A percentile compares a stretch with the other conserved stretches of the same genome.
Conservation (phyloP, 1,140 invertebrate species). For the Trialeurodes vaporariorum region DNA sequence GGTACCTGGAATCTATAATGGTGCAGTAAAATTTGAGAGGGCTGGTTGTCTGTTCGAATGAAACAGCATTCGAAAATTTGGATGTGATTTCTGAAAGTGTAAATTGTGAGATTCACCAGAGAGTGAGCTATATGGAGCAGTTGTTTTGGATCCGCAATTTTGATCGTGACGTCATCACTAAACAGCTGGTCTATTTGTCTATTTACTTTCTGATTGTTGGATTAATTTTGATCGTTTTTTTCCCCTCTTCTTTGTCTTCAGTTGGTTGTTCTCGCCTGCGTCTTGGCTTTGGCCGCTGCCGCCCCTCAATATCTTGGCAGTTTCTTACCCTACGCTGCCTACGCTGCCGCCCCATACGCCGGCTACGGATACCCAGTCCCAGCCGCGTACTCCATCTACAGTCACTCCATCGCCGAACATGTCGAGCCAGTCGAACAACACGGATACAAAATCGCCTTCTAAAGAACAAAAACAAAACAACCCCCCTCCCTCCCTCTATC, state of each 20-base stretch:
- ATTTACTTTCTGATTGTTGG: too few relatives aligned
- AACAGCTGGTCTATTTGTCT: too few relatives aligned
- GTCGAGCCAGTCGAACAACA: slow-evolving; percentile 36
- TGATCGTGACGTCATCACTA: too few relatives aligned
- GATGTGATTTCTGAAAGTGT: too few relatives aligned
- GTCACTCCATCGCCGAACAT: slow-evolving; percentile 32
- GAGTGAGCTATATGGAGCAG: too few relatives aligned
- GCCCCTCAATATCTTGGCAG: background rate
- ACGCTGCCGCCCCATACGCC: slow-evolving; percentile 16
- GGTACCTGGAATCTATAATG: too few relatives aligned
- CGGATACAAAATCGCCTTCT: slow-evolving; percentile 31
- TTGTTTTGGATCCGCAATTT: too few relatives aligned
- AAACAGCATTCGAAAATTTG: too few relatives aligned
- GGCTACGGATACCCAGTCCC: slow-evolving; percentile 10
- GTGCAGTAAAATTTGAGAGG: too few relatives aligned
- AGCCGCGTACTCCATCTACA: slow-evolving; percentile 28
- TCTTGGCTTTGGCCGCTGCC: background rate
- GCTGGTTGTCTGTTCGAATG: too few relatives aligned
- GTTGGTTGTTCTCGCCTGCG: background rate
- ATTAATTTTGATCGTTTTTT: background rate
- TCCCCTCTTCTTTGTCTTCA: background rate
- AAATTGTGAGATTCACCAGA: too few relatives aligned
- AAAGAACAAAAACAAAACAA: slow-evolving; percentile 9
- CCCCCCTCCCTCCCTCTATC: background rate
- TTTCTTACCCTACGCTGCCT: too few relatives aligned